Evolutionary conservation across 2,797 vertebrate species (phyloP).

Genomic region (Bryconaethiops microstoma): DNA sequence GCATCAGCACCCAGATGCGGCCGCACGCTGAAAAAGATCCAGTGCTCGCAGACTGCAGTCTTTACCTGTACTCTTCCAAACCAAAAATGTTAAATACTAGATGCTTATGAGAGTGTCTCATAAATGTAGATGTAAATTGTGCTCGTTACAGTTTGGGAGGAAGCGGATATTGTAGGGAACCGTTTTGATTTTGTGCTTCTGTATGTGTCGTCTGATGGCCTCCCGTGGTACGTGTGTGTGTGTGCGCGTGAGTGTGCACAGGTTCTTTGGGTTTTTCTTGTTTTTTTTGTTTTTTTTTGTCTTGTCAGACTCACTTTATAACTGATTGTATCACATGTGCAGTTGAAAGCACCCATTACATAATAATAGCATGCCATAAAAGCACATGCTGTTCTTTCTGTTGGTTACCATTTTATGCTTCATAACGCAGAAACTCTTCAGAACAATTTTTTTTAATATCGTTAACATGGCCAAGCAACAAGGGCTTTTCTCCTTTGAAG

Average conservation of each 20-base stretch:
- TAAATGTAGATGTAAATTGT: constrained; percentile 66
- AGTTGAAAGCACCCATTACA: constrained; percentile 54
- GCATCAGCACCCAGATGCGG: constrained; percentile 1
- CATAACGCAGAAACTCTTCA: constrained; percentile 53
- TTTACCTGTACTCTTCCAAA: constrained; percentile 76
- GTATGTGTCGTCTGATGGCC: constrained; percentile 68
- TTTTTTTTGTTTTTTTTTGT: constrained; percentile 53
- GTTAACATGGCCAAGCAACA: constrained; percentile 70
- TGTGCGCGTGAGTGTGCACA: constrained; percentile 26
- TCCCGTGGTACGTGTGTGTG: constrained; percentile 65
- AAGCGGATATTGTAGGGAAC: constrained; percentile 66
- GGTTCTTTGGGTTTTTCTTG: constrained; percentile 31
- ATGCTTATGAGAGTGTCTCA: constrained; percentile 72
- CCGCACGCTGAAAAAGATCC: background rate
- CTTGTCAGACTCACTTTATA: constrained; percentile 60
- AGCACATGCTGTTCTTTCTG: constrained; percentile 50
- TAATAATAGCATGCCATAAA: constrained; percentile 55
- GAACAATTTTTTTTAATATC: constrained; percentile 45
- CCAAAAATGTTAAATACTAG: constrained; percentile 78
- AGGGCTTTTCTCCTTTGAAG: constrained; percentile 77
- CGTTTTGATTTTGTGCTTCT: constrained; percentile 74
- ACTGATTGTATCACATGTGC: constrained; percentile 69
- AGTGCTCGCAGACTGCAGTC: constrained; percentile 8
- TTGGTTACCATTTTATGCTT: constrained; percentile 35
- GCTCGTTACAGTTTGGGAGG: constrained; percentile 68